phyloP scores from a whole-genome alignment of 2,888 invertebrate genomes.

The Criorhina ranunculi region DNA sequence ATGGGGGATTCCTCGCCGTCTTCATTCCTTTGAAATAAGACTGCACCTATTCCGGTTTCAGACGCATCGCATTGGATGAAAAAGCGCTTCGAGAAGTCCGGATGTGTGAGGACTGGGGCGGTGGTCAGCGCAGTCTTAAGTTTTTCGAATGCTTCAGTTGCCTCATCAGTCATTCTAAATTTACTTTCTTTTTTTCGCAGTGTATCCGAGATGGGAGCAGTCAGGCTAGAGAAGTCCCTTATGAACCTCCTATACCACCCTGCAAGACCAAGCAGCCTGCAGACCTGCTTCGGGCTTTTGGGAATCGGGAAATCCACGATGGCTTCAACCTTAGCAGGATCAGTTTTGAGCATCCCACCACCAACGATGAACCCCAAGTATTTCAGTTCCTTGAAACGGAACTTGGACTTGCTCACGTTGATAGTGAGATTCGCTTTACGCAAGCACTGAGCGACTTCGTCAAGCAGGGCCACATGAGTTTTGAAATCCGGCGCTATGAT shows the following conservation, averaged over 20 bases:
- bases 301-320: too few relatives aligned
- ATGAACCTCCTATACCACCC: slow-evolving; percentile 42
- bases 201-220: slow-evolving; percentile 43
- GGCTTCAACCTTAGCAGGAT: too few relatives aligned
- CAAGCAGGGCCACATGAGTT: slow-evolving; percentile 28
- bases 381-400: too few relatives aligned
- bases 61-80: slow-evolving; percentile 65
- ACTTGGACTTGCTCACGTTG: background rate
- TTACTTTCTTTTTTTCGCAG: slow-evolving; percentile 2
- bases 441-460: slow-evolving; percentile 49
- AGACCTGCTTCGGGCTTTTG: slow-evolving; percentile 36
- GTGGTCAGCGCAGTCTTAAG: slow-evolving; percentile 50
- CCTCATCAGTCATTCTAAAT: slow-evolving; percentile 11
- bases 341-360: too few relatives aligned
- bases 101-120: slow-evolving; percentile 59
- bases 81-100: background rate
- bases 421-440: slow-evolving; percentile 52
- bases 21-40: too few relatives aligned
- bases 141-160: slow-evolving; percentile 42
- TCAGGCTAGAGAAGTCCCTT: too few relatives aligned
- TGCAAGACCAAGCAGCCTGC: slow-evolving; percentile 49
- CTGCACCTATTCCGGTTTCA: too few relatives aligned
- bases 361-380: too few relatives aligned
- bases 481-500: slow-evolving; percentile 40
- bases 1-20: slow-evolving; percentile 17